Evolutionary conservation across 2,113 vertebrate species (phyloP).

Genomic region (Poeciliopsis prolifica): DNA sequence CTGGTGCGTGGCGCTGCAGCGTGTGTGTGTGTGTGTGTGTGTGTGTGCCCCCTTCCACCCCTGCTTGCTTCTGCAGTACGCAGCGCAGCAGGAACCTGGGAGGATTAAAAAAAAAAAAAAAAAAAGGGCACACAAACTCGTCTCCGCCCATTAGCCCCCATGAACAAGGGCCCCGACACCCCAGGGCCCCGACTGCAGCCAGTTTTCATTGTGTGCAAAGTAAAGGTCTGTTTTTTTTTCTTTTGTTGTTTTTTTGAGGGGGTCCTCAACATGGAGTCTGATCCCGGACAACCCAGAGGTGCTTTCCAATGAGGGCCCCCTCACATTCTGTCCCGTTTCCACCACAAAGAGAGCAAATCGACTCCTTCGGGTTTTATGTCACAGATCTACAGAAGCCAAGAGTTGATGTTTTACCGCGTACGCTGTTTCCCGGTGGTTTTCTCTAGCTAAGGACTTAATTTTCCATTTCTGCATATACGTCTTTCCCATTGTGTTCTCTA

Average conservation of each 20-base stretch:
- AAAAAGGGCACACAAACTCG: slow-evolving; percentile 51
- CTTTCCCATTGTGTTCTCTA: too few species aligned
- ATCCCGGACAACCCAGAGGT: slow-evolving; percentile 25
- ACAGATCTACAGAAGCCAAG: too few species aligned
- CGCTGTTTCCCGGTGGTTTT: too few species aligned
- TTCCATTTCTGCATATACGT: too few species aligned
- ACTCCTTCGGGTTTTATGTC: too few species aligned
- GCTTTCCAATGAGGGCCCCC: slow-evolving; percentile 12
- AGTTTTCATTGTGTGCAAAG: slow-evolving; percentile 36
- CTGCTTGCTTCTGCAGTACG: slow-evolving; percentile 71
- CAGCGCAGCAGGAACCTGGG: slow-evolving; percentile 62
- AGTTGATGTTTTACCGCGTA: too few species aligned
- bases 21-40: slow-evolving; percentile 32
- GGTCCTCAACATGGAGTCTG: slow-evolving; percentile 35
- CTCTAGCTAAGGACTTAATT: too few species aligned
- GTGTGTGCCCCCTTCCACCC: slow-evolving; percentile 35
- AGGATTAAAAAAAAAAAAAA: slow-evolving; percentile 28
- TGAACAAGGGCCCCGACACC: slow-evolving; percentile 47
- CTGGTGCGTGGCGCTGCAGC: slow-evolving; percentile 53
- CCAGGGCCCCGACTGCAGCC: slow-evolving; percentile 35
- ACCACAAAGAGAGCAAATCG: too few species aligned
- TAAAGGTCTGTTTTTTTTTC: slow-evolving; percentile 13
- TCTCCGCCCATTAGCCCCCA: slow-evolving; percentile 64
- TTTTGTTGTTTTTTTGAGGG: too few species aligned
- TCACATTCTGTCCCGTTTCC: not conserved